Conservation (phyloP, 2,113 vertebrate genomes). For the Cairina moschata region DNA sequence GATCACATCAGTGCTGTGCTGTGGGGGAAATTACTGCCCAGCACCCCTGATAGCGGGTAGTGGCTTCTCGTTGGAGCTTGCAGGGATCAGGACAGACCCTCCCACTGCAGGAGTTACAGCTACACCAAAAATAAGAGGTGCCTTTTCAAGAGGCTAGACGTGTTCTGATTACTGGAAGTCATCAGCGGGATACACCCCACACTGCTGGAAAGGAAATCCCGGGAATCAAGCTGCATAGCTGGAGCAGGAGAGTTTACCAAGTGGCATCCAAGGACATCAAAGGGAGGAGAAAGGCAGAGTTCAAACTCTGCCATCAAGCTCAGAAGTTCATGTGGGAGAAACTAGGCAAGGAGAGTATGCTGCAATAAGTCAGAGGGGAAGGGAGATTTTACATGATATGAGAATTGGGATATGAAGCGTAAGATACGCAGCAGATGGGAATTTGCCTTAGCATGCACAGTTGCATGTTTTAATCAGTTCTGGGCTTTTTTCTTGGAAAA, state of each 20-base stretch:
- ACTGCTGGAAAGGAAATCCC: not conserved
- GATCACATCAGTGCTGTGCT: not conserved
- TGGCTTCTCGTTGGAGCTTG: not conserved
- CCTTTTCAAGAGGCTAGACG: not conserved
- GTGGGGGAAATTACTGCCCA: slow-evolving; percentile 5
- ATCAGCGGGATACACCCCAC: not conserved
- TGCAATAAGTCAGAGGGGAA: not conserved
- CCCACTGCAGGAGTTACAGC: not conserved
- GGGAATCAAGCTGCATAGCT: not conserved
- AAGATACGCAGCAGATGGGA: not conserved
- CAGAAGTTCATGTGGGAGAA: not conserved
- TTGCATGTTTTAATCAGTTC: not conserved
- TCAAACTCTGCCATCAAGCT: not conserved
- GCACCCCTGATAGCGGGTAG: not conserved
- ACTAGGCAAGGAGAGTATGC: not conserved
- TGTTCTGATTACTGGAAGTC: not conserved
- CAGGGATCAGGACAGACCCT: not conserved
- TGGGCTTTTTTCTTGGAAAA: not conserved
- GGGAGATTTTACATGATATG: not conserved
- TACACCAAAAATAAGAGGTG: rapidly evolving
- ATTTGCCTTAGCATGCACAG: not conserved
- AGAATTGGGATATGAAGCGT: not conserved
- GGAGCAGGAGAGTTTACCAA: not conserved
- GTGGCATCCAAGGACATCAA: not conserved
- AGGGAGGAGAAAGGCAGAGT: not conserved